A percentile compares a stretch with the other conserved stretches of the same genome.
These are phyloP conservation scores for Acrobasis repandana DNA, from an alignment of 2,888 invertebrate species.

Conservation along the genomic window DNA sequence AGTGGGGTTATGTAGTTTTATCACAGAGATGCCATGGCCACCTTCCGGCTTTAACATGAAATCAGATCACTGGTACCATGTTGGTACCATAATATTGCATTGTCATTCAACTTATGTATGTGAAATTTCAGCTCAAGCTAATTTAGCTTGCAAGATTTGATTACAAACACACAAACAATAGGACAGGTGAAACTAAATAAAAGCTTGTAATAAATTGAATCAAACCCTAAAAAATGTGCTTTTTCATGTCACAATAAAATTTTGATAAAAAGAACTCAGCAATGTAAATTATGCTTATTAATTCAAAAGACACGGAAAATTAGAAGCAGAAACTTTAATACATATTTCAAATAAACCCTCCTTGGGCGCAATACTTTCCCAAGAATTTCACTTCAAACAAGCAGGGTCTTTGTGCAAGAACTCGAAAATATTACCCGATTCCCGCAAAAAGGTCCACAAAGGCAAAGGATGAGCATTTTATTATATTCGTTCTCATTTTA, in stretches of 20 bases:
- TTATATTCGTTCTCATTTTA: slow-evolving; percentile 55
- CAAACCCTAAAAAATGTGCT: no score
- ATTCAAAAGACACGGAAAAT: slow-evolving; percentile 8
- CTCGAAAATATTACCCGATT: slow-evolving; percentile 30
- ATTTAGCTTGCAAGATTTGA: no score
- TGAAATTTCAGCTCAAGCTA: no score
- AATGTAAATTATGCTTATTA: slow-evolving; percentile 2
- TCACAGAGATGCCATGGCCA: no score
- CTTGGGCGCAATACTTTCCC: slow-evolving; percentile 14
- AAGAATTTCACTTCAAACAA: slow-evolving; percentile 26
- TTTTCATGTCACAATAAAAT: not conserved
- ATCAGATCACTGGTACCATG: no score
- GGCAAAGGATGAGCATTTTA: slow-evolving; percentile 56
- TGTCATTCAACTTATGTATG: no score
- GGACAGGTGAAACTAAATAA: no score
- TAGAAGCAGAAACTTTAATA: slow-evolving; percentile 17
- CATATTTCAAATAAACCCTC: slow-evolving; percentile 16
- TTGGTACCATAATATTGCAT: no score
- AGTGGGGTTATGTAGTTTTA: no score
- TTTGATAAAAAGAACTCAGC: not conserved
- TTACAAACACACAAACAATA: no score
- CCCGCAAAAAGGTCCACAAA: slow-evolving; percentile 57
- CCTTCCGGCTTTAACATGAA: no score
- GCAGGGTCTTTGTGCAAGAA: slow-evolving; percentile 29
- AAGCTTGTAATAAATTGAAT: no score